phyloP scores from a whole-genome alignment of 2,888 invertebrate genomes.

The Apamea epomidion region DNA sequence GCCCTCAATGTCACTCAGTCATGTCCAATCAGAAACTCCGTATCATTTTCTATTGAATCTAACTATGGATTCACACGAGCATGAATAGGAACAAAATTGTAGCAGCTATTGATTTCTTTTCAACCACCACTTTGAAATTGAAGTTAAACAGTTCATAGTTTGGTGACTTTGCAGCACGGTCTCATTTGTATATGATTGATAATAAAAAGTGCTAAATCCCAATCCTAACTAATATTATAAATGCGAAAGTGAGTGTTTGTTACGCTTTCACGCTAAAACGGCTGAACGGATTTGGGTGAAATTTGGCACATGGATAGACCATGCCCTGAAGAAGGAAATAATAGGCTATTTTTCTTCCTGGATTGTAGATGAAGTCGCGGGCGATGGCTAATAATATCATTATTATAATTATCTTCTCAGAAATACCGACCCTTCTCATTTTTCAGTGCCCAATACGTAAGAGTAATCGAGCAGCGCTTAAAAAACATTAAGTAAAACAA shows the following conservation, averaged over 20 bases:
- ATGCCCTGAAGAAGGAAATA: not conserved
- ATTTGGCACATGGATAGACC: not conserved
- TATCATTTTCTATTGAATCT: conserved; percentile 53
- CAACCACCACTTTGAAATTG: conserved; percentile 13
- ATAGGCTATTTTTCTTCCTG: not conserved
- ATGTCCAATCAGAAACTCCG: conserved; percentile 46
- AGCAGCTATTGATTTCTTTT: conserved; percentile 7
- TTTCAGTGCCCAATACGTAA: not conserved
- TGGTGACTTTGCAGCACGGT: not conserved
- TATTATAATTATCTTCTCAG: not conserved
- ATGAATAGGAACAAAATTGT: conserved; percentile 21
- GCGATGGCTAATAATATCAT: not conserved
- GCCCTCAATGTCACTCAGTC: conserved; percentile 57
- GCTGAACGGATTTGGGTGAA: not conserved
- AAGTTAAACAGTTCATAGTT: conserved; percentile 7
- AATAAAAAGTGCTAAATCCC: not conserved
- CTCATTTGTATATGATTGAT: not conserved
- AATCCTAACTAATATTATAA: not conserved
- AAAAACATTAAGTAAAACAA: not conserved
- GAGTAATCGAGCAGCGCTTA: not conserved
- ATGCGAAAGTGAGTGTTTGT: not conserved
- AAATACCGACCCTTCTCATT: not conserved
- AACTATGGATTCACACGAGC: conserved; percentile 21
- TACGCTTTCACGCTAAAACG: not conserved
- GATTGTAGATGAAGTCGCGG: not conserved